A percentile compares a stretch with the other conserved stretches of the same genome.
Conservation (phyloP, 2,888 invertebrate genomes). For the Drosophila prolongata region DNA sequence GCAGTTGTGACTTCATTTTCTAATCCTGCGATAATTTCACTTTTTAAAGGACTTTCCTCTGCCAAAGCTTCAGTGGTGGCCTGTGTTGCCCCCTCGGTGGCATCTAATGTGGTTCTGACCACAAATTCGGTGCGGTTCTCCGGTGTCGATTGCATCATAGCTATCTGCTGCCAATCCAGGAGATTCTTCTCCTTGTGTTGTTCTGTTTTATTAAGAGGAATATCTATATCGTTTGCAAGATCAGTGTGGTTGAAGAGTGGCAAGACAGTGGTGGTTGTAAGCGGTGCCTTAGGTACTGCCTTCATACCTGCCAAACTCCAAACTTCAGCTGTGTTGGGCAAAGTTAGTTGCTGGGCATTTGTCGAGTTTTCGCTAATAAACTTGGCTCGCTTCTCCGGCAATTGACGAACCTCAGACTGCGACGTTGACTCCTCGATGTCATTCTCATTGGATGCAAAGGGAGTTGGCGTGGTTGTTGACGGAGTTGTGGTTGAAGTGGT, state of each 20-base stretch:
- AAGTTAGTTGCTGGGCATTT: slow-evolving; percentile 76
- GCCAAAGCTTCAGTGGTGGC: slow-evolving; percentile 53
- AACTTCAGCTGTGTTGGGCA: slow-evolving; percentile 81
- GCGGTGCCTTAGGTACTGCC: slow-evolving; percentile 59
- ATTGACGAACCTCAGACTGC: slow-evolving; percentile 20
- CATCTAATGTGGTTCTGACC: slow-evolving; percentile 66
- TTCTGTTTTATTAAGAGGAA: slow-evolving; percentile 48
- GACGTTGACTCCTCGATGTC: slow-evolving; percentile 58
- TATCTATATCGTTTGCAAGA: slow-evolving; percentile 54
- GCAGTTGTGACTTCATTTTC: background rate
- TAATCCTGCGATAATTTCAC: background rate
- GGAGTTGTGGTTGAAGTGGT: slow-evolving; percentile 26
- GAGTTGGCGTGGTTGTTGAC: slow-evolving; percentile 34
- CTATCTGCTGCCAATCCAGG: slow-evolving; percentile 81
- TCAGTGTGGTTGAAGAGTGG: slow-evolving; percentile 29
- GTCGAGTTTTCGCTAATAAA: slow-evolving; percentile 81
- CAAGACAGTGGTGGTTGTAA: slow-evolving; percentile 26
- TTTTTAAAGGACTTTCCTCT: background rate
- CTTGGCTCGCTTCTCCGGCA: slow-evolving; percentile 79
- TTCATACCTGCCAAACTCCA: slow-evolving; percentile 83
- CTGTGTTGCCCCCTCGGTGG: slow-evolving; percentile 63
- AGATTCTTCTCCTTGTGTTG: slow-evolving; percentile 76
- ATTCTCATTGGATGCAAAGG: slow-evolving; percentile 60
- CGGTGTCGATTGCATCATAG: slow-evolving; percentile 61
- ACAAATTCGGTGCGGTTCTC: slow-evolving; percentile 66